These are phyloP conservation scores for Scleropages formosus DNA, from an alignment of 2,797 vertebrate species.

Conservation along the genomic window DNA sequence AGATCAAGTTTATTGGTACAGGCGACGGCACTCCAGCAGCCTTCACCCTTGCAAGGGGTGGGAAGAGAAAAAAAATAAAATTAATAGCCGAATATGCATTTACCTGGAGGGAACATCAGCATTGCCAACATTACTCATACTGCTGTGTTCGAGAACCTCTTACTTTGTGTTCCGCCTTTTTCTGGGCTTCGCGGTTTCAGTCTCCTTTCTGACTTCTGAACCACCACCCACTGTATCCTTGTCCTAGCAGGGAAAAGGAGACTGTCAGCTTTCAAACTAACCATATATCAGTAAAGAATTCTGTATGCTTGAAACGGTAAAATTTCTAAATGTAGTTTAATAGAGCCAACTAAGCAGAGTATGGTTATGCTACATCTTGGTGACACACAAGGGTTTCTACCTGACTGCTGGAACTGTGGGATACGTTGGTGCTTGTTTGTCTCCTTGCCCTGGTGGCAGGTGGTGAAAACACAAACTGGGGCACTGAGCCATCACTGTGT, in stretches of 20 bases:
- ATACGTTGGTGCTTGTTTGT: conserved; percentile 49
- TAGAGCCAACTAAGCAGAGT: background rate
- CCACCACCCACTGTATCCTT: conserved; percentile 55
- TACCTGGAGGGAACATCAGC: too few species aligned
- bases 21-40: conserved; percentile 67
- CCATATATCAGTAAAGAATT: background rate
- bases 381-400: conserved; percentile 51
- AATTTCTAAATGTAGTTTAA: background rate
- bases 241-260: conserved; percentile 60
- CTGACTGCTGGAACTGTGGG: conserved; percentile 46
- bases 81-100: too few species aligned
- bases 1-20: conserved; percentile 77
- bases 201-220: conserved; percentile 50
- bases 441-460: conserved; percentile 73
- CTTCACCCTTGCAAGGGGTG: conserved; percentile 71
- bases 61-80: too few species aligned
- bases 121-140: background rate
- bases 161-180: conserved; percentile 72
- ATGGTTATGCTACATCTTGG: too few species aligned
- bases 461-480: conserved; percentile 66
- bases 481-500: conserved; percentile 54
- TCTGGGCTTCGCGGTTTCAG: conserved; percentile 59
- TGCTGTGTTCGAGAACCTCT: conserved; percentile 27
- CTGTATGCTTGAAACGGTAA: background rate
- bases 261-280: conserved; percentile 17